Percentiles rank a stretch among this genome's conserved stretches.
These are phyloP conservation scores for Circaetus gallicus DNA, from an alignment of 2,113 vertebrate genomes.

Conservation along the genomic window DNA sequence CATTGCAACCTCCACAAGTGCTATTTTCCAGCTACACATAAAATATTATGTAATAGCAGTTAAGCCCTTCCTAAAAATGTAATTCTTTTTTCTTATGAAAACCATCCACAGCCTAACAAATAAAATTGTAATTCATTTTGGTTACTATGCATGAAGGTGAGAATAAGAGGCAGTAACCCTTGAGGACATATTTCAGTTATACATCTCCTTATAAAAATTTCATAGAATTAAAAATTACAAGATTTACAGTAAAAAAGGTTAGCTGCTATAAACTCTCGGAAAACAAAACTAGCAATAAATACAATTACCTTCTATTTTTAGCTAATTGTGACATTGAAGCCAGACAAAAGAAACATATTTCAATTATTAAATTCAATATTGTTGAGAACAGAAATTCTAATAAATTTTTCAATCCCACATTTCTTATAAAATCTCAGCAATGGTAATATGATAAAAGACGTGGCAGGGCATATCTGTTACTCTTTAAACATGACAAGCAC, in stretches of 20 bases:
- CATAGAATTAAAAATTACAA: neutral
- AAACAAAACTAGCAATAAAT: neutral
- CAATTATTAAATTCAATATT: neutral
- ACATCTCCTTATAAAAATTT: neutral
- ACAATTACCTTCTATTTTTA: neutral
- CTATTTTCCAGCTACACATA: neutral
- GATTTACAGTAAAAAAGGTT: neutral
- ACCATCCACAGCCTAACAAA: neutral
- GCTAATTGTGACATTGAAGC: neutral
- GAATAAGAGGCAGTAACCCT: neutral
- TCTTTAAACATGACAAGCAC: neutral
- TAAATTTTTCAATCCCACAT: neutral
- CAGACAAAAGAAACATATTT: neutral
- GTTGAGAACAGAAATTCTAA: neutral
- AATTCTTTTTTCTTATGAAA: neutral
- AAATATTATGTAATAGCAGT: neutral
- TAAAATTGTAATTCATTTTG: neutral
- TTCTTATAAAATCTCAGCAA: neutral
- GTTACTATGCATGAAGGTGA: neutral
- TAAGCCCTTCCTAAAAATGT: neutral
- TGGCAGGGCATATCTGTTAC: neutral
- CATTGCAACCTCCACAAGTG: neutral
- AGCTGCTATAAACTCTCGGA: neutral
- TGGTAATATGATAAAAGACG: neutral
- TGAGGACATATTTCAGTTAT: neutral